Base-by-base conservation (phyloP, 2,797 vertebrate species). In the Gallinago nigripennis region DNA sequence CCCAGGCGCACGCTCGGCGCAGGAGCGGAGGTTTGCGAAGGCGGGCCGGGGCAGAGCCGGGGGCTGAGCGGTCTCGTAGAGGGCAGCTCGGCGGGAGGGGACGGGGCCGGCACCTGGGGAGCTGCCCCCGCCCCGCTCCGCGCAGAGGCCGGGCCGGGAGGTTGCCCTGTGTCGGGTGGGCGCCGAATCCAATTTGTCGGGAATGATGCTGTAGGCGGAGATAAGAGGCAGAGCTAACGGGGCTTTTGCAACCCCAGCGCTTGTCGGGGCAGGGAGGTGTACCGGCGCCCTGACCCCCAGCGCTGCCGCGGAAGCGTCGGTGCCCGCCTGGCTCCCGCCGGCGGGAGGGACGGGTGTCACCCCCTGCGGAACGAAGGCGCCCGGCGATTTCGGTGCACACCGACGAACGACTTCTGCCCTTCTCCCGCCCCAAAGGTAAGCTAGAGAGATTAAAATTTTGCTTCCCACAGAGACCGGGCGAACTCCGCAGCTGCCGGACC, bases 151-250 rank as follows among this genome's bases (percentile, higher is more conserved):
- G 57, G 89, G 21, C 83, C 72, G 73, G 51, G 56, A 77, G 75
- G 82, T 94, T 48, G 71, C 43, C 11, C 75, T 73, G 75, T 84
- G 75, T 73, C 92, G 84, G 68, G 48, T 85, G 91, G 94, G 92
- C 85, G 84, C 95, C 65, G 89, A 89, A 89, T 94, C 92, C 89
- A 94, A 91, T 96, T 92, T 95, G 95, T 94, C 76, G 89, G 94
- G 87, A 89, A 85, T 30, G 87, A 87, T 91, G 96, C 91, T 95
- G 92, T 89, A 94, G 96, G 95, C 96, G 96, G 96, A 92, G 96
- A 95, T 92, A 93, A 88, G 91, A 92, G 92, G 96, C 92, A 88
- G 96, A 93, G 88, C 95, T 95, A 93, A 72, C 71, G 60, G 83
- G 48, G 72, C 35, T 85, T 94, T 89, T 77, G 87, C 92, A 94